Evolutionary conservation across 2,113 vertebrate species (phyloP).

Genomic region (Carassius auratus): DNA sequence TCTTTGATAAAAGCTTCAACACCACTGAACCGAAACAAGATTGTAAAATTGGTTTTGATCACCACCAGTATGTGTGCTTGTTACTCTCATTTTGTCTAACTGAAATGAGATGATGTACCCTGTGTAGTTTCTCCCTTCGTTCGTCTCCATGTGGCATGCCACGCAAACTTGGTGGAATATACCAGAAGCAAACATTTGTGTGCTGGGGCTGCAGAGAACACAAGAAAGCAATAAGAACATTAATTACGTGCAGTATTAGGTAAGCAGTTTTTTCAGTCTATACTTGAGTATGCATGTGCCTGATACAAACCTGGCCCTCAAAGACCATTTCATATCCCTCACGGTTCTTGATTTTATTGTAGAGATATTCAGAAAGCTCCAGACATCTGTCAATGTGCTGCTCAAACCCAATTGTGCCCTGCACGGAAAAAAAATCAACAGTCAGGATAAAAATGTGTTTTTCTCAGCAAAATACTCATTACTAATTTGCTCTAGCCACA

Average conservation of each 20-base stretch:
- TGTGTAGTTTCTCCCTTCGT: conserved; percentile 86
- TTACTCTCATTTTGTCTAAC: not conserved
- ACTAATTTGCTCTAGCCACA: not conserved
- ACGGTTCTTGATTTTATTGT: conserved; percentile 94
- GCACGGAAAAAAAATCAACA: conserved; percentile 46
- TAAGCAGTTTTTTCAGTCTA: not conserved
- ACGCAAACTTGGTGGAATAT: conserved; percentile 91
- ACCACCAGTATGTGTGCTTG: not conserved
- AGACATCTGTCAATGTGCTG: conserved; percentile 97
- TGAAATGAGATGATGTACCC: conserved; percentile 70
- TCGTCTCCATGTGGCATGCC: conserved; percentile 85
- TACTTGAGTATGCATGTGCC: not conserved
- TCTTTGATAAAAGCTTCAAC: no score
- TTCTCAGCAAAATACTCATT: not conserved
- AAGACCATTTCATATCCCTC: conserved; percentile 98
- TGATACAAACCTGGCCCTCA: conserved; percentile 83
- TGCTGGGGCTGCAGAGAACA: conserved; percentile 87
- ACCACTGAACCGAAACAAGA: no score
- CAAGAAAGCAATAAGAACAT: not conserved
- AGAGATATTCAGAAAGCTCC: conserved; percentile 94
- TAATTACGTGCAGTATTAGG: not conserved
- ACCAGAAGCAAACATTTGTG: conserved; percentile 99
- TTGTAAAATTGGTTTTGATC: no score
- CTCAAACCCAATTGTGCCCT: conserved; percentile 98
- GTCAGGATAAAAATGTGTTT: not conserved